Percentiles rank a stretch among this genome's conserved stretches.
Evolutionary conservation across 2,888 invertebrate genomes (phyloP).

Genomic region (Leuctra nigra): DNA sequence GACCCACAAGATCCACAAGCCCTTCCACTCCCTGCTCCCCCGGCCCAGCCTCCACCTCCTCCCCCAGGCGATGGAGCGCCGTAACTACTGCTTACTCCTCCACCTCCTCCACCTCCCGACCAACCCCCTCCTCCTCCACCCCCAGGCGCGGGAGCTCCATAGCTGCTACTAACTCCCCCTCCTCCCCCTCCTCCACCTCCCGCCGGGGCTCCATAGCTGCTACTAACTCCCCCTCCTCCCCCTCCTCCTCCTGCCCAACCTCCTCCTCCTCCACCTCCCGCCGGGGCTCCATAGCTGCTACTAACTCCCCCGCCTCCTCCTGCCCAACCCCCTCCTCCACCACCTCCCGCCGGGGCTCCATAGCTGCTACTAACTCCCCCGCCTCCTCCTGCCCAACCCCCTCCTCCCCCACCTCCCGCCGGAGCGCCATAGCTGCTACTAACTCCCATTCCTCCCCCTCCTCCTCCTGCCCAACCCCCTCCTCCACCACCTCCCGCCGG

Average conservation of each 20-base stretch:
- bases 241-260: constrained; percentile 2
- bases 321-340: not conserved
- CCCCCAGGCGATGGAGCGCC: not conserved
- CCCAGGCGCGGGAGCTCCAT: not conserved
- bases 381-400: constrained; percentile 3
- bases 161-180: no score
- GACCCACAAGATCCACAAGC: not conserved
- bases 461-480: not conserved
- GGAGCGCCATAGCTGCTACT: constrained; percentile 1
- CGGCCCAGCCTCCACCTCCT: constrained; percentile 3
- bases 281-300: not conserved
- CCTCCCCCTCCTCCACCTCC: not conserved
- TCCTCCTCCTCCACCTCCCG: not conserved
- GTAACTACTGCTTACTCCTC: not conserved
- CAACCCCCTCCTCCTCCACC: not conserved
- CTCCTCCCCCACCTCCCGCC: not conserved
- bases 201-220: not conserved
- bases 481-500: not conserved
- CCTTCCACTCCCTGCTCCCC: not conserved
- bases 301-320: not conserved
- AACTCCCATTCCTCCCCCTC: no score
- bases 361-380: not conserved
- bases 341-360: not conserved
- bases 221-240: not conserved
- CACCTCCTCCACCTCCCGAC: not conserved